Percentiles rank a stretch among this genome's conserved stretches.
phyloP scores from a whole-genome alignment of 2,888 invertebrate species.

The Epirrhoe alternata region DNA sequence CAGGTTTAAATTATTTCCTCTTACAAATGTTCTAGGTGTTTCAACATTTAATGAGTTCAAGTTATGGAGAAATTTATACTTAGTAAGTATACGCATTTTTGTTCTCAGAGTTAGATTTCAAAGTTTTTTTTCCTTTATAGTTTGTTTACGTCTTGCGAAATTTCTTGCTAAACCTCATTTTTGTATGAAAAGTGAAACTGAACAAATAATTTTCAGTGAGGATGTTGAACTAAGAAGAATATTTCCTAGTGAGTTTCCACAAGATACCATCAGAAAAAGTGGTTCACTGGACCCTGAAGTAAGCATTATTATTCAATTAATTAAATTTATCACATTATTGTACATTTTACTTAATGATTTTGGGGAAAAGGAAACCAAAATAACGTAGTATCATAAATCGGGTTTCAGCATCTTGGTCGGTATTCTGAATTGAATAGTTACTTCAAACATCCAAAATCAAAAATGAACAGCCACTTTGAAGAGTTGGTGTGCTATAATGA shows the following conservation, averaged over 20 bases:
- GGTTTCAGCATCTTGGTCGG: constrained; percentile 71
- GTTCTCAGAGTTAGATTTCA: neutral
- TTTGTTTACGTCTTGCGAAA: too few relatives aligned
- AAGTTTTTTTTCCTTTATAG: neutral
- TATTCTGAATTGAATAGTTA: constrained; percentile 69
- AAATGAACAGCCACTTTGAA: constrained; percentile 73
- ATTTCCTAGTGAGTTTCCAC: constrained; percentile 75
- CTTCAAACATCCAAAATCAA: constrained; percentile 65
- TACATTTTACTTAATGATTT: neutral
- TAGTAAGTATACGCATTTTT: constrained; percentile 63
- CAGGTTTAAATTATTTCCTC: too few relatives aligned
- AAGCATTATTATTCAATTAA: constrained; percentile 27
- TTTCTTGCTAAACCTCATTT: neutral
- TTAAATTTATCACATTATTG: too few relatives aligned
- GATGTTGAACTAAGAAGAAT: constrained; percentile 75
- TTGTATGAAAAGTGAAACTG: neutral
- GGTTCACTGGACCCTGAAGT: constrained; percentile 72
- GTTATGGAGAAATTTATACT: constrained; percentile 67
- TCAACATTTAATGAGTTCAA: constrained; percentile 47
- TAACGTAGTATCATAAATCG: neutral
- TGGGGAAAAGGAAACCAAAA: neutral
- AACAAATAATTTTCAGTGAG: constrained; percentile 59
- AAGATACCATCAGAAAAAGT: constrained; percentile 70
- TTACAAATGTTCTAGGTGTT: constrained; percentile 53
- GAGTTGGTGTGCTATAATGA: constrained; percentile 68